Percentiles rank a stretch among this genome's conserved stretches.
These are phyloP conservation scores for Poliocrania exsul DNA, from an alignment of 2,797 vertebrate genomes.

Conservation along the genomic window DNA sequence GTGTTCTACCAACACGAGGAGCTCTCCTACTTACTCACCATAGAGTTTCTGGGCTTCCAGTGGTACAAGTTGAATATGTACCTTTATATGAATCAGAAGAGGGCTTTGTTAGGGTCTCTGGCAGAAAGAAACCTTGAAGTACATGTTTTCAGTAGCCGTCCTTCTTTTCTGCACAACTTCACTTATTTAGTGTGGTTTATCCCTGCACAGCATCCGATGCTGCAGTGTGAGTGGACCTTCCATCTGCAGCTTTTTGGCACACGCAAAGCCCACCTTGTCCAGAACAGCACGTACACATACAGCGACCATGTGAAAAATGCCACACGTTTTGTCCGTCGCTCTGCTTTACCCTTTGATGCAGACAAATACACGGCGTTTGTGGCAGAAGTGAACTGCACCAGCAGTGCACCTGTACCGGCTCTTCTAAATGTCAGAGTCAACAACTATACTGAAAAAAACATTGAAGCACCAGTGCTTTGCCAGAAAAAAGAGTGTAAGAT, in stretches of 20 bases:
- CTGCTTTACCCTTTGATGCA: neutral
- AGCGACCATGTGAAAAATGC: neutral
- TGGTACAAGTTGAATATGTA: slow-evolving; percentile 31
- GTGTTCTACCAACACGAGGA: slow-evolving; percentile 10
- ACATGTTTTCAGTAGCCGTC: neutral
- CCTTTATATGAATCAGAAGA: slow-evolving; percentile 48
- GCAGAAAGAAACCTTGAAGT: slow-evolving; percentile 15
- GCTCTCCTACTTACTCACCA: slow-evolving; percentile 42
- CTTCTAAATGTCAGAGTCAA: neutral
- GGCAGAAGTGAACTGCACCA: slow-evolving; percentile 9
- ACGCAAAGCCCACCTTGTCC: neutral
- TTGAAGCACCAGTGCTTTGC: neutral
- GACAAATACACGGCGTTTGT: neutral
- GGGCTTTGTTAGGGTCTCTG: neutral
- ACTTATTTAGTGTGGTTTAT: slow-evolving; percentile 53
- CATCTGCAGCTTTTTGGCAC: slow-evolving; percentile 14
- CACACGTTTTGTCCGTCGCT: neutral
- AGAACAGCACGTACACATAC: neutral
- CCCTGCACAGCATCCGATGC: neutral
- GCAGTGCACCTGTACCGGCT: neutral
- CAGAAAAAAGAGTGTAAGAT: neutral
- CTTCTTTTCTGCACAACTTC: neutral
- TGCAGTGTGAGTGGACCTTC: slow-evolving; percentile 49
- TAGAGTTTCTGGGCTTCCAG: slow-evolving; percentile 8
- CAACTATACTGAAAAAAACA: neutral